Percentiles rank a stretch among this genome's conserved stretches.
phyloP scores from a whole-genome alignment of 1,140 invertebrate species.

The Sinonovacula constricta region DNA sequence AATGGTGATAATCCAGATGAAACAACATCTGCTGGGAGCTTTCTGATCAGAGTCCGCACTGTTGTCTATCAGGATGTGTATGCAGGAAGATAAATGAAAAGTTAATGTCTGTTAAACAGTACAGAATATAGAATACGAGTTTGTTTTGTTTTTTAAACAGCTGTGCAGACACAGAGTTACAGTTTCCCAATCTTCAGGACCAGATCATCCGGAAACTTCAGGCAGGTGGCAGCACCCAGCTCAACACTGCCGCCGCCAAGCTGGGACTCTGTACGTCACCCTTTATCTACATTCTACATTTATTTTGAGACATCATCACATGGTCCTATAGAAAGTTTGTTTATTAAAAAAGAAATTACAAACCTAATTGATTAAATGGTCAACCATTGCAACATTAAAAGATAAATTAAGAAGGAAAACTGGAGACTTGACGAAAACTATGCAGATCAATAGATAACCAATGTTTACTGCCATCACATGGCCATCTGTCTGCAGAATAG shows the following conservation, averaged over 20 bases:
- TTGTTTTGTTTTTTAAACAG: too few relatives aligned
- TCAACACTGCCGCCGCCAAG: conserved; percentile 12
- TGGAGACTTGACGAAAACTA: not conserved
- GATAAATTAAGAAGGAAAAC: not conserved
- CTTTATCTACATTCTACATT: not conserved
- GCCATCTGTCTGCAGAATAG: too few relatives aligned
- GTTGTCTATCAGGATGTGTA: too few relatives aligned
- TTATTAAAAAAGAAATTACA: not conserved
- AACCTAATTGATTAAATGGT: not conserved
- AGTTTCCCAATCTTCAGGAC: conserved; percentile 54
- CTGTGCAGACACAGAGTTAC: conserved; percentile 56
- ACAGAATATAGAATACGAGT: too few relatives aligned
- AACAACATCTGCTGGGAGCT: too few relatives aligned
- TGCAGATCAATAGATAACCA: too few relatives aligned
- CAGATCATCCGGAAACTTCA: conserved; percentile 55
- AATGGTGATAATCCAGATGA: too few relatives aligned
- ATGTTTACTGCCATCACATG: too few relatives aligned
- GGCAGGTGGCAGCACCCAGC: conserved; percentile 5
- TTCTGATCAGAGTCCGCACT: too few relatives aligned
- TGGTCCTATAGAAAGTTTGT: not conserved
- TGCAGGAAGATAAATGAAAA: too few relatives aligned
- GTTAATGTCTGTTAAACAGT: too few relatives aligned
- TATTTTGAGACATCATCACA: not conserved
- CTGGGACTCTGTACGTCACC: conserved; percentile 34
- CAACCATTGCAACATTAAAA: not conserved